Conservation (phyloP, 2,888 invertebrate species). For the Suillia variegata region DNA sequence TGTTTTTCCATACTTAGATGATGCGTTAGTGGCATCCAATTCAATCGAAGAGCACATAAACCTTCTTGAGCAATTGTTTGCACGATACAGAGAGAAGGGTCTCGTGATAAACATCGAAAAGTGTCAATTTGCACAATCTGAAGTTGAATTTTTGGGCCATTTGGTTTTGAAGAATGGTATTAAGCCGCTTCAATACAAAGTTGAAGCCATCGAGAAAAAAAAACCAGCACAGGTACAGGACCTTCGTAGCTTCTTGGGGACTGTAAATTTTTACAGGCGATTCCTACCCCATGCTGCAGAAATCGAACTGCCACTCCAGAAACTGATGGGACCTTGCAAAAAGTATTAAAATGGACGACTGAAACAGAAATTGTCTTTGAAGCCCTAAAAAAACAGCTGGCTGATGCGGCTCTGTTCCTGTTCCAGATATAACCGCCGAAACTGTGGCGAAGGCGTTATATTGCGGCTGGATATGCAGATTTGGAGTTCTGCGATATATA, state of each 20-base stretch:
- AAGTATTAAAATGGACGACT: constrained; percentile 6
- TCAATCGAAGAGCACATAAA: constrained; percentile 7
- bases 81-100: constrained; percentile 4
- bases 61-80: constrained; percentile 12
- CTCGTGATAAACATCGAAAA: constrained; percentile 17
- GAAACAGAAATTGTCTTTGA: constrained; percentile 9
- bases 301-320: constrained; percentile 12
- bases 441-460: too few relatives aligned
- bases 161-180: not conserved
- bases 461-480: too few relatives aligned
- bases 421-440: too few relatives aligned
- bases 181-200: not conserved
- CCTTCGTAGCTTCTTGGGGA: constrained; percentile 9
- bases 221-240: constrained; percentile 4
- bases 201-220: not conserved
- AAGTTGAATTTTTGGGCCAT: constrained; percentile 19
- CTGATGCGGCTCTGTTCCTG: not conserved
- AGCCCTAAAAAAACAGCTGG: not conserved
- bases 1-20: constrained; percentile 20
- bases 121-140: constrained; percentile 9
- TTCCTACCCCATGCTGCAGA: constrained; percentile 20
- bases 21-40: constrained; percentile 12
- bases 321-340: constrained; percentile 19
- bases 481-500: too few relatives aligned
- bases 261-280: constrained; percentile 13